Evolutionary conservation across 37 sponge, comb jelly and placozoan genomes (phyloP), one percentile per base, ranked within the genome.

Genomic region (Bolinopsis microptera): DNA sequence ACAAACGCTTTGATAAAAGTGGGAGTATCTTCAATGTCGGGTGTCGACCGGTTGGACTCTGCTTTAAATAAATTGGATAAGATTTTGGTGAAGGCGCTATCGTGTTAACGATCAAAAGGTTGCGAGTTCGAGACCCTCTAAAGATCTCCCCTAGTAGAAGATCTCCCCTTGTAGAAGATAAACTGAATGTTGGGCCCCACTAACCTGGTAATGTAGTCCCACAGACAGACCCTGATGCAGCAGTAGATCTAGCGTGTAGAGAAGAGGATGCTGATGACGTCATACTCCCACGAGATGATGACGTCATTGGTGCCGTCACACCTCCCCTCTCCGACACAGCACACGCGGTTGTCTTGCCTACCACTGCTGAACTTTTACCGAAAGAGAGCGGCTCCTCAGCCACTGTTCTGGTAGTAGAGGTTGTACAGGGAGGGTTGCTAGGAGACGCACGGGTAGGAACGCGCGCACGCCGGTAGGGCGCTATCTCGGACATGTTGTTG

Each of bases 1-100:
- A 94, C 94, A 94, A 98, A 97, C 0, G 92, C 83, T 61, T 93
- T 93, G 83, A 93, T 74, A 35, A 92, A 77, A 34, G 80, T 77
- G 36, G 80, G 80, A 8, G 80, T 77, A 16, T 77, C 80, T 28
- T 69, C 69, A 75, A 75, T 8, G 67, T 69, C 38, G 68, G 69
- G 69, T 5, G 69, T 31, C 24, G 92, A 16, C 34, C 22, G 0
- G 39, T 32, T 38, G 16, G 48, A 35, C 0, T 27, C 33, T 2
- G 13, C 80, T 70, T 3, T 70, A 30, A 30, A 70, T 2, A 30
- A 70, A 30, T 25, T 3, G 74, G 74, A 70, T 25, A 30, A 70
- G 74, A 28, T 30, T 9, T 70, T 24, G 27, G 74, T 28, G 18
- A 3, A 9, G 74, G 23, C 18, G 74, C 5, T 70, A 25, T 25